Percentiles rank a stretch among this genome's conserved stretches.
Conservation (phyloP, 2,797 vertebrate species). For the Diplodus sargus region DNA sequence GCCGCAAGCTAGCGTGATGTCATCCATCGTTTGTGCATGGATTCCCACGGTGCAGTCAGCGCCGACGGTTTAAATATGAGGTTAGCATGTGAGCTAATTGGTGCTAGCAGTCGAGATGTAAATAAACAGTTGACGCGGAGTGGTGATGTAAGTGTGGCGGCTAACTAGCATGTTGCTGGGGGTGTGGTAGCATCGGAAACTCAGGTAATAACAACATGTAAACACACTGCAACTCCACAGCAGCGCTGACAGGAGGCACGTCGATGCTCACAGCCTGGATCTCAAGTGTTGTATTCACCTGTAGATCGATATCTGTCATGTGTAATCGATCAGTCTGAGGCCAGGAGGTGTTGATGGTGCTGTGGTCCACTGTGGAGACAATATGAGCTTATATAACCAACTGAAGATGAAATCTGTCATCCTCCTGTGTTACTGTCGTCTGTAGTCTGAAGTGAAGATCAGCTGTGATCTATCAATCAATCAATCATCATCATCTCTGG, state of each 20-base stretch:
- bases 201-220: slow-evolving; percentile 24
- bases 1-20: slow-evolving; percentile 56
- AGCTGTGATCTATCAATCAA: too few relatives aligned
- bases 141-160: neutral
- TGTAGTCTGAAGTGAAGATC: too few relatives aligned
- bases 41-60: neutral
- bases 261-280: too few relatives aligned
- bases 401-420: too few relatives aligned
- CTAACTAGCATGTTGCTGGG: slow-evolving; percentile 16
- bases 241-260: neutral
- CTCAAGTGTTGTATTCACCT: neutral
- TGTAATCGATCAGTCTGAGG: neutral
- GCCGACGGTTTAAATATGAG: neutral
- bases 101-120: neutral
- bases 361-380: neutral
- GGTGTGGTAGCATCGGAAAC: slow-evolving; percentile 23
- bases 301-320: too few relatives aligned
- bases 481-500: too few relatives aligned
- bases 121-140: neutral
- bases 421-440: too few relatives aligned
- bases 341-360: neutral
- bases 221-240: slow-evolving; percentile 5
- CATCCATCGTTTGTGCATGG: neutral
- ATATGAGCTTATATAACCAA: neutral
- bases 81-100: neutral